phyloP scores from a whole-genome alignment of 92 coral and sea anemone genomes.

The Epizoanthus illoricatus region DNA sequence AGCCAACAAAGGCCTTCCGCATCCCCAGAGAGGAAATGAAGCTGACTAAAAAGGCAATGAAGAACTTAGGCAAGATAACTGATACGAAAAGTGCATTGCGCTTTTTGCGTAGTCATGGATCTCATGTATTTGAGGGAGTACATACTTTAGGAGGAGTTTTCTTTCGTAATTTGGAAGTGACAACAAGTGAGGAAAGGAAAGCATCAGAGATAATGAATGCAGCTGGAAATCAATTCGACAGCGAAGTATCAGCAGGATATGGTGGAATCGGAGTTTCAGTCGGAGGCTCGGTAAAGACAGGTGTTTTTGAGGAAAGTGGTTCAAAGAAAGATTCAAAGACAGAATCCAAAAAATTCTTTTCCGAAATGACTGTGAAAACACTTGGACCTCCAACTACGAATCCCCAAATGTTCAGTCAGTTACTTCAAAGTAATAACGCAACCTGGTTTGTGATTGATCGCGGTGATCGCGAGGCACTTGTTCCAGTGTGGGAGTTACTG shows the following conservation, averaged over 20 bases:
- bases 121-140: not conserved
- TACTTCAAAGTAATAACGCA: not conserved
- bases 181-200: not conserved
- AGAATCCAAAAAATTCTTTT: not conserved
- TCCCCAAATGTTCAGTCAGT: not conserved
- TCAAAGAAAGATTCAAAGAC: no score
- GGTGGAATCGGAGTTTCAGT: not conserved
- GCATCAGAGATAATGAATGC: not conserved
- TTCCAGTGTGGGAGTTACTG: not conserved
- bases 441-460: slow-evolving; percentile 8
- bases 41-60: not conserved
- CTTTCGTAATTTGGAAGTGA: not conserved
- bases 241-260: not conserved
- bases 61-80: not conserved
- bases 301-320: not conserved
- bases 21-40: slow-evolving; percentile 12
- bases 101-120: not conserved
- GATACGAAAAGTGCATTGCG: not conserved
- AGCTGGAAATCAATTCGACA: not conserved
- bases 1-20: slow-evolving; percentile 13
- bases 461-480: not conserved
- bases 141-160: not conserved
- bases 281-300: not conserved
- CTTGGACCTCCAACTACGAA: slow-evolving; percentile 10
- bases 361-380: not conserved